Base-by-base conservation (phyloP, 2,888 invertebrate species). In the Epiblema foenella region DNA sequence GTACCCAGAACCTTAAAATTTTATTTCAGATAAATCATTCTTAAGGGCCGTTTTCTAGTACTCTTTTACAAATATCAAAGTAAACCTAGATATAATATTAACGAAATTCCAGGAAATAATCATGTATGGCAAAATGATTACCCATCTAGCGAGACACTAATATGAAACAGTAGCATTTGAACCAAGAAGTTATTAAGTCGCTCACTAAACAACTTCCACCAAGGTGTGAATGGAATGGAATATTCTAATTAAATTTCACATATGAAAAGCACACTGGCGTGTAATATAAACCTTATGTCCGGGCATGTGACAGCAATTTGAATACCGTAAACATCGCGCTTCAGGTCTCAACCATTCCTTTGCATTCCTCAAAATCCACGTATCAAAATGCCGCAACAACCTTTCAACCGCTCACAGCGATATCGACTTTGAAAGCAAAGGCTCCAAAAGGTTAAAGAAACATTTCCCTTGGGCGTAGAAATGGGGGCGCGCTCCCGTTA, bases 281-380 rank as follows among this genome's bases (percentile, higher is more conserved):
- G 60, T 73, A 68, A 66, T 67, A 68, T 39, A 63, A 72, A 81
- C 79, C 79, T 75, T 81, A 77, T 82, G 78, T 79, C 76, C 77
- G 77, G 79, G 79, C 81, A 81, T 84, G 85, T 87, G 85, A 87
- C 86, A 87, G 83, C 88, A 88, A 87, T 90, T 89, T 89, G 87
- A 89, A 89, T 89, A 89, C 86, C 83, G 88, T 89, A 89, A 90
- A 89, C 88, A 90, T 85, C 81, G 82, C 84, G 85, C 81, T 85
- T 85, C 85, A 86, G 82, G 85, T 84, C 85, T 85, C 84, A 83
- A 85, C 85, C 86, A 85, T 87, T 89, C 86, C 86, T 84, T 83
- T 87, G 83, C 83, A 86, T 87, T 85, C 79, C 81, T 80, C 81
- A 77, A 79, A 81, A 82, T 79, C 78, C 76, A 75, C 74, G 74